phyloP scores from a whole-genome alignment of 2,888 invertebrate genomes.

The Rotaria macrura region DNA sequence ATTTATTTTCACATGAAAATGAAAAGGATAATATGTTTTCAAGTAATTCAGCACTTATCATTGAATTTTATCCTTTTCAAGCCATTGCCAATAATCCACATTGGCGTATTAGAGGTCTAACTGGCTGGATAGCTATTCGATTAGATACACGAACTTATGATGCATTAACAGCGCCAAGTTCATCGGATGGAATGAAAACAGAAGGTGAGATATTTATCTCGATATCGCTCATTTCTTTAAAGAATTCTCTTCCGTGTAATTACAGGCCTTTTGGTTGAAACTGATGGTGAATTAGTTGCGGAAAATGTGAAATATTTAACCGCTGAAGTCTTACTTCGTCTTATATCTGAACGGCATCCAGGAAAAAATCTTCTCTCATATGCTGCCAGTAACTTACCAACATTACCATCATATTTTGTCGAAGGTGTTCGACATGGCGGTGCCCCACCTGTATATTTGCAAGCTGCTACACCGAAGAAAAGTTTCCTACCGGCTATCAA shows the following conservation, averaged over 20 bases:
- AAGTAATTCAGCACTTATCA: constrained; percentile 21
- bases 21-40: constrained; percentile 33
- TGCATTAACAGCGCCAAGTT: constrained; percentile 10
- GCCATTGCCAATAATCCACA: not conserved
- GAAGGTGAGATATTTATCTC: not conserved
- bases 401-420: not conserved
- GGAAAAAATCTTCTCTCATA: not conserved
- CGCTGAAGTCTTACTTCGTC: constrained; percentile 25
- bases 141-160: constrained; percentile 25
- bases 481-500: not conserved
- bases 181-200: constrained; percentile 24
- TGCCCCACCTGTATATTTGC: not conserved
- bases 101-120: not conserved
- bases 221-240: not conserved
- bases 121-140: constrained; percentile 27
- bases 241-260: too few species aligned
- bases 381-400: not conserved
- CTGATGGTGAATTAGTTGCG: constrained; percentile 21
- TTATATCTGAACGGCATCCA: constrained; percentile 25
- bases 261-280: constrained; percentile 23
- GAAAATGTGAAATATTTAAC: constrained; percentile 23
- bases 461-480: not conserved
- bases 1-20: constrained; percentile 24
- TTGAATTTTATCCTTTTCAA: constrained; percentile 30
- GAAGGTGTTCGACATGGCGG: constrained; percentile 10